Conservation (phyloP, 1,140 invertebrate genomes). For the Drosophila albomicans region DNA sequence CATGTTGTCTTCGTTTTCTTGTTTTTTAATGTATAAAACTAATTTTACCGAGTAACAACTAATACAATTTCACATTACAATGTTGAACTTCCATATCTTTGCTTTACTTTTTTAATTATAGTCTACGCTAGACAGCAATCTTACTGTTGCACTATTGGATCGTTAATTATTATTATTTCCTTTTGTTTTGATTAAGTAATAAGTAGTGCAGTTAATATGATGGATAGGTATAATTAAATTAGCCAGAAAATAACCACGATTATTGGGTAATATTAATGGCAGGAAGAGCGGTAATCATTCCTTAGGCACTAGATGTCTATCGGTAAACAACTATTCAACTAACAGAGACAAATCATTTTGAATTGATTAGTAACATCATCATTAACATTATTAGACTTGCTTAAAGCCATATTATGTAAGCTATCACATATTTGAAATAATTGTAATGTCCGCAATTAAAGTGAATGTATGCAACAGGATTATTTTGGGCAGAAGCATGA, state of each 20-base stretch:
- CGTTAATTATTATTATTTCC: neutral
- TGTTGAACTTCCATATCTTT: neutral
- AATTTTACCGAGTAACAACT: slow-evolving; percentile 8
- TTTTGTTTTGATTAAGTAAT: neutral
- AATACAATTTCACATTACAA: slow-evolving; percentile 20
- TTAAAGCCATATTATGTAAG: slow-evolving; percentile 23
- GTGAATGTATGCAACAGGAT: neutral
- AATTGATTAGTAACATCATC: slow-evolving; percentile 3
- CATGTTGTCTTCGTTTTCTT: neutral
- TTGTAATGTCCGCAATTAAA: slow-evolving; percentile 13
- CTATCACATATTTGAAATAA: slow-evolving; percentile 48
- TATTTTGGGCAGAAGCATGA: slow-evolving; percentile 10
- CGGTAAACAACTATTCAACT: slow-evolving; percentile 21
- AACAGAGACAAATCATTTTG: slow-evolving; percentile 9
- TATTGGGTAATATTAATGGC: slow-evolving; percentile 24
- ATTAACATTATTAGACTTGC: slow-evolving; percentile 22
- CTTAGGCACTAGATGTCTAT: slow-evolving; percentile 51
- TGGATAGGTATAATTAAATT: slow-evolving; percentile 10
- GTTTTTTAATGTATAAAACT: slow-evolving; percentile 5
- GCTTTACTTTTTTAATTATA: neutral
- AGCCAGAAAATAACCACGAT: slow-evolving; percentile 28
- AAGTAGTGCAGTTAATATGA: slow-evolving; percentile 6
- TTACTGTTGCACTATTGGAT: slow-evolving; percentile 13
- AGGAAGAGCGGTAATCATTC: slow-evolving; percentile 44
- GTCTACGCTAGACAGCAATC: slow-evolving; percentile 21